A percentile compares a stretch with the other conserved stretches of the same genome.
phyloP scores from a whole-genome alignment of 2,797 vertebrate genomes.

The Phoebastria nigripes region DNA sequence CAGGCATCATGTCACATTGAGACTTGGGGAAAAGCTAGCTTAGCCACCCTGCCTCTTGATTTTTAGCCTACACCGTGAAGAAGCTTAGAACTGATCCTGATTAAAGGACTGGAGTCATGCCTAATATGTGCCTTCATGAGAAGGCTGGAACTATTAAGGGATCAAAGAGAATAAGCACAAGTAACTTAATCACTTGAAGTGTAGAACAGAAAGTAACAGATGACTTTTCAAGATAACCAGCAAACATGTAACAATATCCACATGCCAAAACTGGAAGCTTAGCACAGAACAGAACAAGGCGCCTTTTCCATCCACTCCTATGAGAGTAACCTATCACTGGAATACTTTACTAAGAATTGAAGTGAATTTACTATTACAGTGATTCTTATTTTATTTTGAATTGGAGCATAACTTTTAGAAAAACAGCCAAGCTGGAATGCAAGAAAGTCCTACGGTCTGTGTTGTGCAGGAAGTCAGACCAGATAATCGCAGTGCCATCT shows the following conservation, averaged over 20 bases:
- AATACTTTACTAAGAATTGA: not conserved
- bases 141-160: not conserved
- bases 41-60: not conserved
- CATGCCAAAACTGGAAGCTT: not conserved
- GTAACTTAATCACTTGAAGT: not conserved
- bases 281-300: not conserved
- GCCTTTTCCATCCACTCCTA: not conserved
- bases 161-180: not conserved
- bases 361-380: not conserved
- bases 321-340: not conserved
- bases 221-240: not conserved
- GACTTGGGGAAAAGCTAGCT: not conserved
- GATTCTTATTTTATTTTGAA: not conserved
- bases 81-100: not conserved
- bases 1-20: not conserved
- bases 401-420: not conserved
- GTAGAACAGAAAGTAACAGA: constrained; percentile 15
- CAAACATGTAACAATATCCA: not conserved
- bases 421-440: not conserved
- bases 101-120: not conserved
- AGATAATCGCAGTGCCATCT: not conserved
- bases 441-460: not conserved
- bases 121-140: not conserved
- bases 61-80: not conserved
- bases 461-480: not conserved